Evolutionary conservation across 2,888 invertebrate species (phyloP), one percentile per base, ranked within the genome.

Genomic region (Subacronicta megacephala): DNA sequence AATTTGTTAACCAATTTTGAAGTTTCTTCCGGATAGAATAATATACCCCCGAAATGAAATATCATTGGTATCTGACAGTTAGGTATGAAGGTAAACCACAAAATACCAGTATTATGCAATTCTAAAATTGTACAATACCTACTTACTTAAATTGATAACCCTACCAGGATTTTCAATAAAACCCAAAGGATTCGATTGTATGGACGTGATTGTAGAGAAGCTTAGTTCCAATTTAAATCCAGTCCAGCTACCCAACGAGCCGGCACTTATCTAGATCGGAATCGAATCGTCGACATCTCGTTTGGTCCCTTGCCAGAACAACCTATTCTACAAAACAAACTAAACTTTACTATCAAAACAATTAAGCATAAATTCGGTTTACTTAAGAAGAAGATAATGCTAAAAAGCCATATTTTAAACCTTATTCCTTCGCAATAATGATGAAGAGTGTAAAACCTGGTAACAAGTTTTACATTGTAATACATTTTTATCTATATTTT

Each of bases 301-400:
- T 36, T 59, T 72, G 71, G 67, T 63, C 0, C n/a, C 1, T 6
- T 47, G 71, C 71, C 71, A 72, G 26, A 58, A 55, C 38, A 38
- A 38, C 26, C 26, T 29, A 33, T 40, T 51, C 16, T 6, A 35
- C 51, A 42, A 41, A 62, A 46, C n/a, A 7, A 26, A 47, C 29
- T 53, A 1, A 31, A 54, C 53, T 35, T 40, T 51, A 18, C 7
- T 1, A 0, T 1, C 5, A 20, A 18, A 0, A 3, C 0, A 2
- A 31, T 46, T 36, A 36, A 29, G 35, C 15, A 46, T 10, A 33
- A 44, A 45, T 43, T 62, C 1, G 9, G 13, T 35, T 23, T 9
- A 3, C 3, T 12, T 0, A 7, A 12, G 3, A 4, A 1, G 15
- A 1, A 20, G 33, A 35, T 3, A 1, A 7, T 20, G n/a, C 7